phyloP scores from a whole-genome alignment of 2,113 vertebrate species.

The Gorsachius goisagi region DNA sequence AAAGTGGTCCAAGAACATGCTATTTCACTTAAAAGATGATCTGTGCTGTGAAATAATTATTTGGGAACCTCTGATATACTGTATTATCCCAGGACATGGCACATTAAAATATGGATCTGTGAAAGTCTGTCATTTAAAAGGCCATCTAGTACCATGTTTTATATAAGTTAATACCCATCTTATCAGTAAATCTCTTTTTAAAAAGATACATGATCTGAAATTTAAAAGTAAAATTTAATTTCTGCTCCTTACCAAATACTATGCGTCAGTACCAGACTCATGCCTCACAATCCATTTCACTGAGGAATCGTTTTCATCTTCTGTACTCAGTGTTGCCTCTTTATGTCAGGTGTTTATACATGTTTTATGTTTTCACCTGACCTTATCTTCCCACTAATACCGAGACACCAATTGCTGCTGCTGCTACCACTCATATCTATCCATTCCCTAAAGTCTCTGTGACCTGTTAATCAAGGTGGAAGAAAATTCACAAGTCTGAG shows the following conservation, averaged over 20 bases:
- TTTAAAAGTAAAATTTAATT: slow-evolving; percentile 75
- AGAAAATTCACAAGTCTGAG: background rate
- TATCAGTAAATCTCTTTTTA: slow-evolving; percentile 18
- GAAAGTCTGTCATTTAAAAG: background rate
- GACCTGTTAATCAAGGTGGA: background rate
- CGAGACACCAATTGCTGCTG: background rate
- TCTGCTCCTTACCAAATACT: slow-evolving; percentile 9
- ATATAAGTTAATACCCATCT: background rate
- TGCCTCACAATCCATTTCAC: slow-evolving; percentile 29
- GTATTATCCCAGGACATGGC: background rate
- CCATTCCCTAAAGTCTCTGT: background rate
- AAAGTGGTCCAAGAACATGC: background rate
- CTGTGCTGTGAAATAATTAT: background rate
- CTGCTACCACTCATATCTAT: background rate
- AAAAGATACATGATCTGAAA: slow-evolving; percentile 10
- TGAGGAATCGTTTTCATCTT: slow-evolving; percentile 33
- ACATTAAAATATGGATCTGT: background rate
- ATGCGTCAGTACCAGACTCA: background rate
- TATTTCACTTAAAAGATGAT: background rate
- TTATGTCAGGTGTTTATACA: slow-evolving; percentile 9
- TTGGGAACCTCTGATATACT: background rate
- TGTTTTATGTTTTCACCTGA: background rate
- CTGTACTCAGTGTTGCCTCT: background rate
- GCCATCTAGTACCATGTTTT: background rate
- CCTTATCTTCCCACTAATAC: background rate